Percentiles rank a stretch among this genome's conserved stretches.
Conservation (phyloP, 2,888 invertebrate genomes). For the Diaprepes abbreviatus region DNA sequence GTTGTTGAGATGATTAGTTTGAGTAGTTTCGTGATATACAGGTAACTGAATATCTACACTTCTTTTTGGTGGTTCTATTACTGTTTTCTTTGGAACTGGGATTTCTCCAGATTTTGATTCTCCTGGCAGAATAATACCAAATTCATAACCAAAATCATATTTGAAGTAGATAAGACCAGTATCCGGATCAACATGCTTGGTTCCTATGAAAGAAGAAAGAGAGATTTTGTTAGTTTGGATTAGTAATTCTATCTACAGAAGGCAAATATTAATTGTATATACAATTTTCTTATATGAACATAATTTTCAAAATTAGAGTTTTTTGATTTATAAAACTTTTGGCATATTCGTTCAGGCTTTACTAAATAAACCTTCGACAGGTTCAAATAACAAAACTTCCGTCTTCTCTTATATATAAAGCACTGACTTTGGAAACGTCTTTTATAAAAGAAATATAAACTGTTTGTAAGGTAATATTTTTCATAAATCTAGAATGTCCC, state of each 20-base stretch:
- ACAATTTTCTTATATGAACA: no score
- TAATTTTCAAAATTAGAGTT: no score
- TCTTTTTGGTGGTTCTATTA: slow-evolving; percentile 71
- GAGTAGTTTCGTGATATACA: slow-evolving; percentile 75
- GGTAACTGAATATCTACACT: slow-evolving; percentile 76
- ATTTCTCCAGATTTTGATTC: slow-evolving; percentile 71
- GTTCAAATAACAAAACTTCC: no score
- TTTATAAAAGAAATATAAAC: no score
- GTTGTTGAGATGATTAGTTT: slow-evolving; percentile 49
- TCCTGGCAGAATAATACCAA: slow-evolving; percentile 80
- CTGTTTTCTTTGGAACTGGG: slow-evolving; percentile 66
- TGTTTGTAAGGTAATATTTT: no score
- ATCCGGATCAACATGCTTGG: slow-evolving; percentile 82
- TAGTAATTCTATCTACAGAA: not conserved
- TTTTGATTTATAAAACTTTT: no score
- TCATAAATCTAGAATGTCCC: no score
- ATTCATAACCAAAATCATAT: slow-evolving; percentile 86
- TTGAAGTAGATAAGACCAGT: slow-evolving; percentile 85
- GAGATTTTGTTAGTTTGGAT: not conserved
- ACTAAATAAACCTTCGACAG: no score
- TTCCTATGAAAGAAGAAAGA: slow-evolving; percentile 68
- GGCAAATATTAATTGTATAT: no score
- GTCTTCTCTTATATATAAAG: no score
- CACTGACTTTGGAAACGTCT: no score
- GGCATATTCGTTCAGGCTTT: no score